These are phyloP conservation scores for Nesidiocoris tenuis DNA, from an alignment of 2,888 invertebrate genomes.

Conservation along the genomic window DNA sequence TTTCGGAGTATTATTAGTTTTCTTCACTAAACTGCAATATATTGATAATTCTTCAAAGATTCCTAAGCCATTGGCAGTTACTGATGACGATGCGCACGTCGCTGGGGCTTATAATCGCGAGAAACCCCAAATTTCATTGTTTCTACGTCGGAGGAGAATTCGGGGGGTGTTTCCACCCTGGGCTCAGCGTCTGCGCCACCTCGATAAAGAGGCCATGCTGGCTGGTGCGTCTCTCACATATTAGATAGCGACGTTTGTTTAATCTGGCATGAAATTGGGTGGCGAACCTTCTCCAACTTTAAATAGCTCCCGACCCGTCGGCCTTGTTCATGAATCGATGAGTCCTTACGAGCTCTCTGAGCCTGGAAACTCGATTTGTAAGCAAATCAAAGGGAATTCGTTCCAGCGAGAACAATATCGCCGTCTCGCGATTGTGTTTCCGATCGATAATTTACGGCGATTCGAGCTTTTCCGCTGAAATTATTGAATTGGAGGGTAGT, in stretches of 20 bases:
- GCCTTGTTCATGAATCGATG: neutral
- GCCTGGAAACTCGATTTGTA: too few species aligned
- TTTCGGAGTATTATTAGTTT: too few species aligned
- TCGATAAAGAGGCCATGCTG: constrained; percentile 12
- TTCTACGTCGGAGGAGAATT: neutral
- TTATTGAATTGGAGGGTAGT: too few species aligned
- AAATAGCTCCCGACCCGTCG: constrained; percentile 20
- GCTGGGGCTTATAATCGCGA: neutral
- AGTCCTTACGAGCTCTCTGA: neutral
- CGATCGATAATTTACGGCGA: too few species aligned
- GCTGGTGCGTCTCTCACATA: constrained; percentile 11
- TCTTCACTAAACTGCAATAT: too few species aligned
- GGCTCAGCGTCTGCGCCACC: neutral
- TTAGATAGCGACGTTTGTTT: constrained; percentile 29
- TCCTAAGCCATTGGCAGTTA: neutral
- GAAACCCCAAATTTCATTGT: neutral
- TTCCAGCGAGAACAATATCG: too few species aligned
- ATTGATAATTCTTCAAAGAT: too few species aligned
- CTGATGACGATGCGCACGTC: neutral
- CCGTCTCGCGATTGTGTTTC: too few species aligned
- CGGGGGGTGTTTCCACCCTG: neutral
- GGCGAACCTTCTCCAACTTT: constrained; percentile 32
- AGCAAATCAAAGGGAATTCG: too few species aligned
- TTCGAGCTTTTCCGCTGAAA: too few species aligned
- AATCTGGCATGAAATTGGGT: constrained; percentile 33